A percentile compares a stretch with the other conserved stretches of the same genome.
Evolutionary conservation across 2,113 vertebrate genomes (phyloP).

Genomic region (Halichoerus grypus): DNA sequence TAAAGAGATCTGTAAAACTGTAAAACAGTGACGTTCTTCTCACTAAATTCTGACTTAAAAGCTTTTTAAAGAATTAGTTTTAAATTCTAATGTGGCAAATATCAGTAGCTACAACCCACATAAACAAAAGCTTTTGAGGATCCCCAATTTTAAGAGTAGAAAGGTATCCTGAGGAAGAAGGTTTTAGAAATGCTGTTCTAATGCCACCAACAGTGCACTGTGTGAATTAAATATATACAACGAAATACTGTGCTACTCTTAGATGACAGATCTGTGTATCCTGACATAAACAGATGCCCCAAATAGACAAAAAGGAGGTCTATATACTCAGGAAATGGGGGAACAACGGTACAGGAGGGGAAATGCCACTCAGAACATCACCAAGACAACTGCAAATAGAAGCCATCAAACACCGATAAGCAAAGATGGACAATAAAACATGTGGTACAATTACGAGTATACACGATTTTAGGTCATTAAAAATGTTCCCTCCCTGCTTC

Average conservation of each 20-base stretch:
- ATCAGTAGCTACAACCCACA: background rate
- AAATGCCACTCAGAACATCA: background rate
- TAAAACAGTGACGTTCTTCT: background rate
- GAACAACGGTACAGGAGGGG: background rate
- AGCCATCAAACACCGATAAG: background rate
- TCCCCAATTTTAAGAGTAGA: background rate
- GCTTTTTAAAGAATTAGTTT: conserved; percentile 3
- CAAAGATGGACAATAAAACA: background rate
- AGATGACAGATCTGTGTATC: background rate
- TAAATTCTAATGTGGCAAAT: conserved; percentile 17
- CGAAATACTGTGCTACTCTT: background rate
- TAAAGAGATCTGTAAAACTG: background rate
- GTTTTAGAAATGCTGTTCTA: background rate
- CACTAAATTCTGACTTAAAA: conserved; percentile 23
- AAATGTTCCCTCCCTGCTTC: background rate
- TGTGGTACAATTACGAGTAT: background rate
- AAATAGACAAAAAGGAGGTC: background rate
- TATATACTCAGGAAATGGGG: background rate
- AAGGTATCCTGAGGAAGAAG: background rate
- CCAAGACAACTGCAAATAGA: background rate
- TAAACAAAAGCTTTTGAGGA: background rate
- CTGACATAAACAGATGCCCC: background rate
- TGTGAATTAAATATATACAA: background rate
- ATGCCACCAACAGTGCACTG: background rate
- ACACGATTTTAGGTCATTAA: conserved; percentile 18